Evolutionary conservation across 2,113 vertebrate genomes (phyloP).

Genomic region (Colius striatus): DNA sequence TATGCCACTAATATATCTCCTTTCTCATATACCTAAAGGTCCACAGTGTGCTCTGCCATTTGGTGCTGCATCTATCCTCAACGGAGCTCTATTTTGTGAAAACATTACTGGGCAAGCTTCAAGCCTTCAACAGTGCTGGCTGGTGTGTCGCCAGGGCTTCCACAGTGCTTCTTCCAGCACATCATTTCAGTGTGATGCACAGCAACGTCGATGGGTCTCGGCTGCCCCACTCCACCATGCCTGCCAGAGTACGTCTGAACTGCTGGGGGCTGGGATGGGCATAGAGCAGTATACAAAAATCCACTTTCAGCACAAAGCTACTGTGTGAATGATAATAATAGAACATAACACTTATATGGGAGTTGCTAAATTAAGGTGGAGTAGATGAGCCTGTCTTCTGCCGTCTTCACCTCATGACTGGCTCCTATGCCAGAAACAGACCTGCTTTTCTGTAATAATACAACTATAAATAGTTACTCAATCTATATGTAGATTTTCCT

Average conservation of each 20-base stretch:
- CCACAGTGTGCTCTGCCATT: conserved; percentile 77
- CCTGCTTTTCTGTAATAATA: background rate
- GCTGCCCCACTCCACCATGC: conserved; percentile 68
- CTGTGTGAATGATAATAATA: background rate
- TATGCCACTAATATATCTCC: background rate
- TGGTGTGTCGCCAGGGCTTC: conserved; percentile 83
- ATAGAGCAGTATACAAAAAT: background rate
- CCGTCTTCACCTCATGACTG: background rate
- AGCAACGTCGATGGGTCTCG: conserved; percentile 67
- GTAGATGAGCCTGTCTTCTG: background rate
- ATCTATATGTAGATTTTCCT: conserved; percentile 43
- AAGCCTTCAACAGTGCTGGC: conserved; percentile 74
- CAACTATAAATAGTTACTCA: conserved; percentile 21
- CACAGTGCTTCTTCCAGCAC: conserved; percentile 52
- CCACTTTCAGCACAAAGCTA: background rate
- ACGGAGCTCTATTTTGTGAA: conserved; percentile 80
- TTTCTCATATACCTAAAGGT: conserved; percentile 63
- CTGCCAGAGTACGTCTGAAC: conserved; percentile 83
- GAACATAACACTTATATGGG: background rate
- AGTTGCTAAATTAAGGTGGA: background rate
- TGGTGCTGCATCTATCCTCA: conserved; percentile 36
- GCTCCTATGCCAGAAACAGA: background rate
- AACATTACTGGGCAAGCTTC: background rate
- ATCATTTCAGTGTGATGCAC: conserved; percentile 71
- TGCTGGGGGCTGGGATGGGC: background rate